Conservation (phyloP, 2,113 vertebrate genomes). For the Limnothrissa miodon region DNA sequence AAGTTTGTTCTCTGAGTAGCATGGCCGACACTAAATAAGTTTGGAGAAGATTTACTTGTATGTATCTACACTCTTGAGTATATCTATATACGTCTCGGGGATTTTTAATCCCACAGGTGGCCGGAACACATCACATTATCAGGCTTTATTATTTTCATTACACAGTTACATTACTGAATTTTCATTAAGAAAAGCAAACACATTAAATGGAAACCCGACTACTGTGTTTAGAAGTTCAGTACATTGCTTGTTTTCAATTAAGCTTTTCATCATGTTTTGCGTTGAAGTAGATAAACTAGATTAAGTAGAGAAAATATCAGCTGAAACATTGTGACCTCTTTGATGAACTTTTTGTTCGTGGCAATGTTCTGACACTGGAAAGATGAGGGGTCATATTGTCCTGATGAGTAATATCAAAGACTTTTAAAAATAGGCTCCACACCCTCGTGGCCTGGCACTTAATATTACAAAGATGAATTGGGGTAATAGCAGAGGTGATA, state of each 20-base stretch:
- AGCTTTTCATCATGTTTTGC: background rate
- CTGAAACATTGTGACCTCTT: slow-evolving; percentile 23
- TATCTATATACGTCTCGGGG: no score
- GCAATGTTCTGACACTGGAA: slow-evolving; percentile 24
- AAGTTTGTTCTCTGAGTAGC: no score
- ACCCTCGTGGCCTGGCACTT: slow-evolving; percentile 35
- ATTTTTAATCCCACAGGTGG: no score
- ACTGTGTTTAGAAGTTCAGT: background rate
- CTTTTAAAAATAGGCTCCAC: slow-evolving; percentile 38
- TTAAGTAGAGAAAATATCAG: background rate
- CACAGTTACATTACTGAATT: no score
- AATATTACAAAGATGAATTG: slow-evolving; percentile 44
- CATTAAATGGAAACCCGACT: no score
- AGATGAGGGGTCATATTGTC: slow-evolving; percentile 22
- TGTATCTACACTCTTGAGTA: no score
- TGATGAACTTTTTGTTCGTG: slow-evolving; percentile 21
- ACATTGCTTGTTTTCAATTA: background rate
- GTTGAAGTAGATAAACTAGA: background rate
- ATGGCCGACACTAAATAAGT: no score
- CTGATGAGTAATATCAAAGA: slow-evolving; percentile 40
- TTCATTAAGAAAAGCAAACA: no score
- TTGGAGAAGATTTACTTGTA: no score
- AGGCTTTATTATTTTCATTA: no score
- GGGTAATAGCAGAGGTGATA: slow-evolving; percentile 45
- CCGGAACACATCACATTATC: no score